Evolutionary conservation across 2,888 invertebrate species (phyloP).

Genomic region (Cantharis flavilabris): DNA sequence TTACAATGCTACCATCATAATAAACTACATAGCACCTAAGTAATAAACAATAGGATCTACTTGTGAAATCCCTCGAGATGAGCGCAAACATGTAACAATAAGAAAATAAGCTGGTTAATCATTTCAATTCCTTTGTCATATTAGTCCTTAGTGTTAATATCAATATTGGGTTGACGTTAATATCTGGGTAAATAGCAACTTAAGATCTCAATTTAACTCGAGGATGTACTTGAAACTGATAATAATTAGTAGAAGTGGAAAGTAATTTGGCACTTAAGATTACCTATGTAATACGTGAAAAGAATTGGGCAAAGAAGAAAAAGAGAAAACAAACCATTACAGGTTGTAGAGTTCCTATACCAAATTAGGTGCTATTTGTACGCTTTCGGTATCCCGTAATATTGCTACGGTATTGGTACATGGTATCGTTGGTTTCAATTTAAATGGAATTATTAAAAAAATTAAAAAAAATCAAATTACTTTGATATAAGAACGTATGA

Average conservation of each 20-base stretch:
- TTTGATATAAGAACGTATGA: too few relatives aligned
- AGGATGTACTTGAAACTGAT: neutral
- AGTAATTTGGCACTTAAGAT: neutral
- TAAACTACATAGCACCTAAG: neutral
- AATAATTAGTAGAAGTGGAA: neutral
- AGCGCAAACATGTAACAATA: neutral
- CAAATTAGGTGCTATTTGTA: neutral
- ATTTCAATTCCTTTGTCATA: neutral
- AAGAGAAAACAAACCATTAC: neutral
- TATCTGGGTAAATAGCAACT: neutral
- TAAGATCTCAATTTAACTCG: neutral
- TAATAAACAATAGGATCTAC: neutral
- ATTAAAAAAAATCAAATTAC: too few relatives aligned
- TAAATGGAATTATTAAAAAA: too few relatives aligned
- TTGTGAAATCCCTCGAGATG: neutral
- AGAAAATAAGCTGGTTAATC: neutral
- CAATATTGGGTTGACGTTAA: neutral
- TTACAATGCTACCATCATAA: conserved; percentile 8
- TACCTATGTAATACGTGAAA: neutral
- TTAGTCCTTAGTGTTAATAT: neutral
- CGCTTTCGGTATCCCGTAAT: too few relatives aligned
- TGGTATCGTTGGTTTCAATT: too few relatives aligned
- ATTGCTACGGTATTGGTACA: too few relatives aligned
- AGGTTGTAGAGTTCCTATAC: neutral
- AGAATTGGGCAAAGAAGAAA: neutral